Conservation (phyloP, 2,113 vertebrate species). For the Seriola rivoliana region DNA sequence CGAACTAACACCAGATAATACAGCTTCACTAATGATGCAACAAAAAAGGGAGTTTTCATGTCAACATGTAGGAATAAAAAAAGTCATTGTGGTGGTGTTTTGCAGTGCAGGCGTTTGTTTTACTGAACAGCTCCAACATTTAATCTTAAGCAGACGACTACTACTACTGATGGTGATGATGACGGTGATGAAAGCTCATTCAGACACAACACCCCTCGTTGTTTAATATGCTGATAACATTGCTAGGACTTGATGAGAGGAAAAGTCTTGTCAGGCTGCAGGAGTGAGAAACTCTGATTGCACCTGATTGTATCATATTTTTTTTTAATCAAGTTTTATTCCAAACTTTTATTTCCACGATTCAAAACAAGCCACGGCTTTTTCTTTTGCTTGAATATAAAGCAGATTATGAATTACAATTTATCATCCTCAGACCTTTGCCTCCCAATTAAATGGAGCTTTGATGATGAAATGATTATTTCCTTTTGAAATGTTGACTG, state of each 20-base stretch:
- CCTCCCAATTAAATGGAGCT: conserved; percentile 29
- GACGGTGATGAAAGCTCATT: neutral
- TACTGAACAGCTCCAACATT: neutral
- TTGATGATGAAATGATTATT: conserved; percentile 49
- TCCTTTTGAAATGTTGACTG: conserved; percentile 48
- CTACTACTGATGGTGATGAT: neutral
- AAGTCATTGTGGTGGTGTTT: no score
- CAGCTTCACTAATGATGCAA: neutral
- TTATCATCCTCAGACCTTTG: conserved; percentile 32
- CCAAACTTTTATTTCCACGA: conserved; percentile 7
- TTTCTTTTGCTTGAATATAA: neutral
- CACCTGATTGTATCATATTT: conserved; percentile 22
- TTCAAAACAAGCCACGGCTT: neutral
- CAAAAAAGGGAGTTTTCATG: neutral
- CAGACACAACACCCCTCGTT: neutral
- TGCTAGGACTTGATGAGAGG: neutral
- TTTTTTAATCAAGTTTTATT: neutral
- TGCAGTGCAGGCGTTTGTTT: neutral
- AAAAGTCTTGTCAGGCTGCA: neutral
- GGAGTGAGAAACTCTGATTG: neutral
- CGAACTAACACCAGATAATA: conserved; percentile 10
- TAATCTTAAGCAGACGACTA: neutral
- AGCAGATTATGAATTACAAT: conserved; percentile 13
- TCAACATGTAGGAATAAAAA: no score
- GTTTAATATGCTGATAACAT: neutral